Base-by-base conservation (phyloP, 2,113 vertebrate genomes). In the Chlamydotis undulata region DNA sequence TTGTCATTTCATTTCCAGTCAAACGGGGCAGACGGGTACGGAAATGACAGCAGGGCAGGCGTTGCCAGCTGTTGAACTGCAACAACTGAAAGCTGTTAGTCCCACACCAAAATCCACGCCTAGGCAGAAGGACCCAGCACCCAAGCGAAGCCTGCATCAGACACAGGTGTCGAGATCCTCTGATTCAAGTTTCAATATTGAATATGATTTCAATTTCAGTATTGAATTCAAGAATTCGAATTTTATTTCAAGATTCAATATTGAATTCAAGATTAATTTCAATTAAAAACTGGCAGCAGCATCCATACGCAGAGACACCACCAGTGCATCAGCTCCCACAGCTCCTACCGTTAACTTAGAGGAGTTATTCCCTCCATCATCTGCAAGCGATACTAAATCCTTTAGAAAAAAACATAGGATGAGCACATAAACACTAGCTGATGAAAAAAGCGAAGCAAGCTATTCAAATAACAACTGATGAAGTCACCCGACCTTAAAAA, bases 401-500 rank as follows among this genome's bases (percentile, higher is more conserved):
- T 35, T 84, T 26, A 89, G 74, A 94, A 92, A 87, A 41, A 92
- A 50, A 49, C 0, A 10, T 8, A 15, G 18, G 41, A 85, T 18
- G 83, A 88, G 50, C 57, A 29, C 52, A 69, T 69, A 28, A 60
- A 77, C 75, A 33, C 19, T 5, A 87, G 63, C 60, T 67, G 56
- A 85, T 59, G 63, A 81, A 79, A 91, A 91, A 78, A 61, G 33
- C 19, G 9, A 89, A 78, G 82, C 18, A 41, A 90, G 65, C 89
- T 90, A 69, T 80, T 88, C 73, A 77, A 86, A 43, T 35, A 90
- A 65, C 76, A 83, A 92, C 47, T 37, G 73, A 80, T 92, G 80
- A 94, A 94, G 83, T 89, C 89, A 96, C 25, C 77, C 10, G 12
- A 87, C 83, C 86, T 68, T 70, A 92, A 90, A 93, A 91, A 92